These are phyloP conservation scores for Mormyrops boulengeri DNA, from an alignment of 2,797 vertebrate genomes.

Conservation along the genomic window DNA sequence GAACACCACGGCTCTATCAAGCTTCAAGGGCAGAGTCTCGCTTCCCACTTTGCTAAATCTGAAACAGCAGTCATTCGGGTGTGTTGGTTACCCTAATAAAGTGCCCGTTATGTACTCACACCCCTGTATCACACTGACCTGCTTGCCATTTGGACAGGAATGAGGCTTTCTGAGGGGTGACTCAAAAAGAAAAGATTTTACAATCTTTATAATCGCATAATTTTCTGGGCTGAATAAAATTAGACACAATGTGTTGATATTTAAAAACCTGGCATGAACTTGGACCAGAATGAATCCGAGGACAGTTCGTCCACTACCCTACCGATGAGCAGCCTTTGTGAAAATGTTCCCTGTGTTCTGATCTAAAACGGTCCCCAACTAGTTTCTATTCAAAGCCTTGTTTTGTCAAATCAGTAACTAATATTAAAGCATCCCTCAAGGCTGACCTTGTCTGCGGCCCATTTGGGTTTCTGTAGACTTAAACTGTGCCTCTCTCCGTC, in stretches of 20 bases:
- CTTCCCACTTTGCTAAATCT: not conserved
- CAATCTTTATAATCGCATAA: not conserved
- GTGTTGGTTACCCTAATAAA: not conserved
- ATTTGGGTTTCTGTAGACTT: not conserved
- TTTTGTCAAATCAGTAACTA: constrained; percentile 6
- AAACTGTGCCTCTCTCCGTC: not conserved
- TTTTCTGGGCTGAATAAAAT: not conserved
- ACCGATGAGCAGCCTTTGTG: not conserved
- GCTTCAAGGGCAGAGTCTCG: not conserved
- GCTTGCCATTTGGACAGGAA: not conserved
- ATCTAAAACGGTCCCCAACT: not conserved
- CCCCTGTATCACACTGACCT: not conserved
- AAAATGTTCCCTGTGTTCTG: not conserved
- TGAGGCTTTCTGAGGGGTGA: not conserved
- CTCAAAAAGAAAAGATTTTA: not conserved
- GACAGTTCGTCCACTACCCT: not conserved
- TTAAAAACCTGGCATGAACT: not conserved
- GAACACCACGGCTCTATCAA: not conserved
- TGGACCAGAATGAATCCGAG: not conserved
- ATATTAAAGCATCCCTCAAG: not conserved
- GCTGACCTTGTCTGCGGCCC: not conserved
- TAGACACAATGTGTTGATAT: not conserved
- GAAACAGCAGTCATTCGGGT: not conserved
- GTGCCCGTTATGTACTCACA: not conserved
- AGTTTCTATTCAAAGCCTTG: constrained; percentile 2